Conservation (phyloP, 92 coral and sea anemone genomes). For the Palythoa heliodiscus region DNA sequence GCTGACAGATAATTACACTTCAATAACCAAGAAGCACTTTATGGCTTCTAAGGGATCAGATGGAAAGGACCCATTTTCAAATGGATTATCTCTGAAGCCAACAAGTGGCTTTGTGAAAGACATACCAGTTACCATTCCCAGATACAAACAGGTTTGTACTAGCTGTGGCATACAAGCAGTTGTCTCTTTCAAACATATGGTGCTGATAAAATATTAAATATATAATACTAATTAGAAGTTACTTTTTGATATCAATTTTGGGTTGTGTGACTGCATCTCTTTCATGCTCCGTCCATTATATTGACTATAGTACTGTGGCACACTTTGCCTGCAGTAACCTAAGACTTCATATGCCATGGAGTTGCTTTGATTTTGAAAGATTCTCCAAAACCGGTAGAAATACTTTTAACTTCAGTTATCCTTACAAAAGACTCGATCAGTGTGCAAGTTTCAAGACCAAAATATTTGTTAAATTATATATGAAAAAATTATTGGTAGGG, state of each 20-base stretch:
- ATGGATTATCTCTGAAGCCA: slow-evolving; percentile 73
- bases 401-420: too few species aligned
- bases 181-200: not conserved
- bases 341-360: too few species aligned
- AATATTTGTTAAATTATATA: not conserved
- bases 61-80: slow-evolving; percentile 90
- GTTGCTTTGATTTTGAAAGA: too few species aligned
- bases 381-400: too few species aligned
- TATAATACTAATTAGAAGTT: not conserved
- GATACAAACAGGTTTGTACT: slow-evolving; percentile 74
- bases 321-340: too few species aligned
- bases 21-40: slow-evolving; percentile 93
- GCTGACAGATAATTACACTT: slow-evolving; percentile 85
- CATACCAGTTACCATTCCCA: slow-evolving; percentile 92
- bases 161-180: too few species aligned
- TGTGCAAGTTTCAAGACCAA: too few species aligned
- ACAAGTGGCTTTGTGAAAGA: slow-evolving; percentile 98
- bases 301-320: too few species aligned
- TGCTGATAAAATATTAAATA: not conserved
- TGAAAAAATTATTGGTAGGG: too few species aligned
- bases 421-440: too few species aligned
- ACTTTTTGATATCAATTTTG: too few species aligned
- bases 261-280: not conserved
- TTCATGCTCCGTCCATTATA: too few species aligned
- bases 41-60: slow-evolving; percentile 89